Percentiles rank a stretch among this genome's conserved stretches.
Evolutionary conservation across 1,140 invertebrate species (phyloP).

Genomic region (Heliconius congener): DNA sequence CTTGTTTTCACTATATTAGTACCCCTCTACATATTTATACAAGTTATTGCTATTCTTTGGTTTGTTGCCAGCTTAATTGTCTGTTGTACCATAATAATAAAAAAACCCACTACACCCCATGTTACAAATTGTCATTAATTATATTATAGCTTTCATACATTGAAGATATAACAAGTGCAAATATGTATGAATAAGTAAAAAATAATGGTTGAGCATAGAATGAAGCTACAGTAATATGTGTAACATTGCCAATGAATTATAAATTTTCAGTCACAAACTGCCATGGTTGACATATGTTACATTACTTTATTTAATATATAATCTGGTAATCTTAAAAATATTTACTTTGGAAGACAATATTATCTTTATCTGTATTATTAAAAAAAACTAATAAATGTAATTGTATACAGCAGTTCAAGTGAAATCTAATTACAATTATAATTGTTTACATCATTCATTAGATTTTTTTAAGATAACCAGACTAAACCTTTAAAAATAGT

Average conservation of each 20-base stretch:
- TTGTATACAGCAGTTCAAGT: background rate
- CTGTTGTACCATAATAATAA: slow-evolving; percentile 33
- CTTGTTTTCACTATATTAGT: too few species aligned
- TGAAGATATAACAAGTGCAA: slow-evolving; percentile 36
- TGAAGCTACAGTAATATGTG: slow-evolving; percentile 27
- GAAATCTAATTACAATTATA: background rate
- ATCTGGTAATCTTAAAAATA: slow-evolving; percentile 7
- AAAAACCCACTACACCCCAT: slow-evolving; percentile 16
- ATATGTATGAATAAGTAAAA: slow-evolving; percentile 18
- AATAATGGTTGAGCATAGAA: slow-evolving; percentile 27
- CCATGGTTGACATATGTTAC: slow-evolving; percentile 27
- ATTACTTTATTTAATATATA: background rate
- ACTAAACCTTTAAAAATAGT: background rate
- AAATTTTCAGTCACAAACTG: slow-evolving; percentile 52
- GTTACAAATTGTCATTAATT: slow-evolving; percentile 16
- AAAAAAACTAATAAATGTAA: background rate
- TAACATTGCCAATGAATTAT: slow-evolving; percentile 23
- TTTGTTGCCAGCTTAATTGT: slow-evolving; percentile 36
- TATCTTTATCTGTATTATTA: background rate
- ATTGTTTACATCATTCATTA: background rate
- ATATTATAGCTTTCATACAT: slow-evolving; percentile 25
- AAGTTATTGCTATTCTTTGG: slow-evolving; percentile 28
- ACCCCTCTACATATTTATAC: too few species aligned
- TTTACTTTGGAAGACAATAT: background rate
- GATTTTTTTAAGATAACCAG: slow-evolving; percentile 1